Base-by-base conservation (phyloP, 2,888 invertebrate species). In the Aspidiotus rigidus region DNA sequence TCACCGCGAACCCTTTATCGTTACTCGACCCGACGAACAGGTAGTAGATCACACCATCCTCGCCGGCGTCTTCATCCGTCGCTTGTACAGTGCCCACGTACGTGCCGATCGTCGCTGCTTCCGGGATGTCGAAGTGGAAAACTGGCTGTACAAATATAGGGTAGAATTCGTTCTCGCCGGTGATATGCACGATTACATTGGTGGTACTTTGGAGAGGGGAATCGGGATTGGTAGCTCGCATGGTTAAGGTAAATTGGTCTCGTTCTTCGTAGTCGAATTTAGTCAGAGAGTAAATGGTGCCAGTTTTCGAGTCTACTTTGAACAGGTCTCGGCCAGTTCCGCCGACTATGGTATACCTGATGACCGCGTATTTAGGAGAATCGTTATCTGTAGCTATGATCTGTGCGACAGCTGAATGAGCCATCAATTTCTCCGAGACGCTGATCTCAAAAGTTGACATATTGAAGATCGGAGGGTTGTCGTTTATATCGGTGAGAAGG, bases 21-120 rank as follows among this genome's bases (percentile, higher is more conserved):
- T 94, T 94, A 76, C 94, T 94, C 0, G 92, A 90, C 3, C 94
- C 94, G 2, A 95, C 91, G 74, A 96, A 85, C n/a, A 94, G 82
- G 76, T 94, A 96, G 76, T 89, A 93, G 9, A 95, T 89, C 75
- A 86, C 85, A 0, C 93, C 93, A 77, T 93, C 93, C 61, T 86
- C 86, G 7, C 93, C 93, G 10, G 86, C 85, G 77, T 94, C 93
- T 79, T 90, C 90, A 77, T 94, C 93, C 0, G 89, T 89, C 0
- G 93, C 93, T 79, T 89, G 89, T 72, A 94, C 86, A 8, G 85
- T 83, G 5, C 95, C 95, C 49, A 96, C 89, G 69, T 86, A 85
- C 0, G 89, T 88, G 42, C 92, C 92, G 60, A 92, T 85, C 74
- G 87, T 87, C 0, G 93, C 90, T 41, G 93, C 92, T 80, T 95